phyloP scores from a whole-genome alignment of 2,113 vertebrate species.

The Zeus faber region DNA sequence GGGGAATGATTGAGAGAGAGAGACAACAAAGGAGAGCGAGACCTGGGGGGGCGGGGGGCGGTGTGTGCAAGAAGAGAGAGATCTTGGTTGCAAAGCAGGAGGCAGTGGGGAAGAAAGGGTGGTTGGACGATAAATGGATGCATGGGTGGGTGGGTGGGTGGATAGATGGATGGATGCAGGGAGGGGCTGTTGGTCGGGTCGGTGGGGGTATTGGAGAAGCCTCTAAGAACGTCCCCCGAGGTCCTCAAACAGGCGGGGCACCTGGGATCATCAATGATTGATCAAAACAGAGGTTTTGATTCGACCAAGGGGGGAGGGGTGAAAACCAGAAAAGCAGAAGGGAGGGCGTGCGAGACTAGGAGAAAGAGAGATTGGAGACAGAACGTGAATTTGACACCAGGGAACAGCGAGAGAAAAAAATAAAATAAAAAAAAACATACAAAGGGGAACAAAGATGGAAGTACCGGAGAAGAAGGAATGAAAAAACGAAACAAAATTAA shows the following conservation, averaged over 20 bases:
- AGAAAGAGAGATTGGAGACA: not conserved
- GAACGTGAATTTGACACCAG: no score
- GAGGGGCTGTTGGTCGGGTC: not conserved
- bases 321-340: slow-evolving; percentile 10
- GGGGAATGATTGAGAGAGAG: slow-evolving; percentile 7
- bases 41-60: slow-evolving; percentile 15
- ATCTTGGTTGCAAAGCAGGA: not conserved
- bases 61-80: slow-evolving; percentile 11
- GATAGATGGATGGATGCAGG: slow-evolving; percentile 12
- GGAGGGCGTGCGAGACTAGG: not conserved
- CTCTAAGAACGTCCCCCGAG: slow-evolving; percentile 56
- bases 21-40: slow-evolving; percentile 16
- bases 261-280: slow-evolving; percentile 78
- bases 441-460: no score
- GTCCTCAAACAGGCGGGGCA: slow-evolving; percentile 45
- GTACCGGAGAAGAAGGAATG: no score
- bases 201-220: slow-evolving; percentile 25
- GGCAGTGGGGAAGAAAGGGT: not conserved
- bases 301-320: slow-evolving; percentile 39
- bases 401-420: no score
- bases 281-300: slow-evolving; percentile 54
- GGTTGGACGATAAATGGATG: slow-evolving; percentile 2
- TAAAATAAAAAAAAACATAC: no score
- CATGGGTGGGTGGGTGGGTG: slow-evolving; percentile 14
- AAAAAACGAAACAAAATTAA: no score